Evolutionary conservation across 2,113 vertebrate genomes (phyloP).

Genomic region (Ramphastos sulfuratus): DNA sequence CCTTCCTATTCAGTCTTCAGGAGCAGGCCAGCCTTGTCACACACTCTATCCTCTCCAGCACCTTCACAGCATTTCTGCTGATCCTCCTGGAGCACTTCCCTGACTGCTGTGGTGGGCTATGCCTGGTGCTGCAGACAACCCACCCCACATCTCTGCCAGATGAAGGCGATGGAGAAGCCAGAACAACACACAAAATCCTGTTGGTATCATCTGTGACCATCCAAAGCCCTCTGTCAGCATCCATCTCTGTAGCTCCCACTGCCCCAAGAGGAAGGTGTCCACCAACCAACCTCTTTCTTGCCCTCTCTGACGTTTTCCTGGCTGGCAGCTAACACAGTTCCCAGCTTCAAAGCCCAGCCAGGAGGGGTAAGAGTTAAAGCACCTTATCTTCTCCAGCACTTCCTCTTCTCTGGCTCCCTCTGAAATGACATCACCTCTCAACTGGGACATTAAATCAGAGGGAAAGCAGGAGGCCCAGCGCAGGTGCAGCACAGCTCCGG

Average conservation of each 20-base stretch:
- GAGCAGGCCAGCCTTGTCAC: neutral
- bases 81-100: neutral
- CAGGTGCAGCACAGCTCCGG: slow-evolving; percentile 75
- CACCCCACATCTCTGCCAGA: neutral
- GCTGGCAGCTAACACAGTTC: neutral
- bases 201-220: neutral
- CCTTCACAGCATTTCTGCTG: neutral
- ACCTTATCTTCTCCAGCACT: slow-evolving; percentile 48
- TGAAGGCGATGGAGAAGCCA: neutral
- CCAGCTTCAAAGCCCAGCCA: neutral
- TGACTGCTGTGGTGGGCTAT: neutral
- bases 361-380: slow-evolving; percentile 29
- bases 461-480: slow-evolving; percentile 80
- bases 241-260: neutral
- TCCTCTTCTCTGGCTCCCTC: slow-evolving; percentile 75
- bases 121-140: neutral
- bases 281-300: neutral
- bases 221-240: neutral
- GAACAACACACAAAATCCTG: neutral
- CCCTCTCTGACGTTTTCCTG: neutral
- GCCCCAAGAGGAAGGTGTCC: neutral
- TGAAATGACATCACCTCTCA: slow-evolving; percentile 89
- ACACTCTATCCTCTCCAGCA: neutral
- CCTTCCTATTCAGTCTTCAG: neutral
- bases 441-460: slow-evolving; percentile 85